These are phyloP conservation scores for Hetaerina titia DNA, from an alignment of 2,888 invertebrate genomes.

Conservation along the genomic window DNA sequence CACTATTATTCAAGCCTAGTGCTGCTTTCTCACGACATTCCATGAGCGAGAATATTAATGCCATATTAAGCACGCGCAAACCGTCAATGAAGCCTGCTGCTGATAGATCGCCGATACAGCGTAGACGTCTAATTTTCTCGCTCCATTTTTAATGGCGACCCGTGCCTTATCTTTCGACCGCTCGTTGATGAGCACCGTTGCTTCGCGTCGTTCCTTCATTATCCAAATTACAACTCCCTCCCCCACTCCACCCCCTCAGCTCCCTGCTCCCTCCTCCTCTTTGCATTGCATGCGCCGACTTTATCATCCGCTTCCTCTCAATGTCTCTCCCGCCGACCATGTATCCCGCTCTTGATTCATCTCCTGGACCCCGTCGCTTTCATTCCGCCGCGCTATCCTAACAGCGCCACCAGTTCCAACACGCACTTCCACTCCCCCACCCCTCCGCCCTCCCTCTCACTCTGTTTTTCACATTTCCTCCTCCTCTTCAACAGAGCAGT, in stretches of 20 bases:
- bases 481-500: neutral
- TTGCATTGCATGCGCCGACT: neutral
- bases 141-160: conserved; percentile 4
- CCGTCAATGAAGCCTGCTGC: neutral
- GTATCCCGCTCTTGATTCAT: conserved; percentile 1
- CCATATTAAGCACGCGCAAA: neutral
- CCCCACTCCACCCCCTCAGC: neutral
- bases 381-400: neutral
- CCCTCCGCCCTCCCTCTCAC: neutral
- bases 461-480: neutral
- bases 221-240: neutral
- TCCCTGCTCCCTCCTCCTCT: no score
- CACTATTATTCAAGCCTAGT: neutral
- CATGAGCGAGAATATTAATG: neutral
- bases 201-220: neutral
- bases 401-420: neutral
- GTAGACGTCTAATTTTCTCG: neutral
- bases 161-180: conserved; percentile 13
- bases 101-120: neutral
- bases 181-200: neutral
- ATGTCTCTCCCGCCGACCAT: neutral
- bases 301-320: neutral
- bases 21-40: neutral
- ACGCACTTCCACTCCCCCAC: neutral
- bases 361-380: neutral